Conservation (phyloP, 2,113 vertebrate genomes). For the Elanoides forficatus region DNA sequence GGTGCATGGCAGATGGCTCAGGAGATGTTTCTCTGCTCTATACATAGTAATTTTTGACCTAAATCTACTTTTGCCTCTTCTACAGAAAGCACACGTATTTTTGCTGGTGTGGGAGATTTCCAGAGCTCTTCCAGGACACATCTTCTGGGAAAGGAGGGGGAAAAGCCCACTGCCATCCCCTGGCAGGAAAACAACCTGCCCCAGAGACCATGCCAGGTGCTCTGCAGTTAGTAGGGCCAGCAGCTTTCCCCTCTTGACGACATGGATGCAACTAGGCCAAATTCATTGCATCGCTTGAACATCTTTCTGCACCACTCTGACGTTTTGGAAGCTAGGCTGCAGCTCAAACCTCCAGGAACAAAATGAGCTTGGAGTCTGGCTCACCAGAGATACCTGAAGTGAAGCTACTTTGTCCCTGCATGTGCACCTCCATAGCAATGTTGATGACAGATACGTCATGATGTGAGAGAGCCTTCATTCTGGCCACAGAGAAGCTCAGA, state of each 20-base stretch:
- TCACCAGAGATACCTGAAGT: not conserved
- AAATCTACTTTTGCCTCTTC: not conserved
- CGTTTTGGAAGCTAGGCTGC: not conserved
- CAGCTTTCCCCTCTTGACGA: not conserved
- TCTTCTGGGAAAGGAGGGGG: not conserved
- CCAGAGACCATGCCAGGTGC: not conserved
- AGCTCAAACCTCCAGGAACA: not conserved
- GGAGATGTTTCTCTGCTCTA: constrained; percentile 33
- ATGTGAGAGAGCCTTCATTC: not conserved
- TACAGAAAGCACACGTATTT: not conserved
- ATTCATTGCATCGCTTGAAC: not conserved
- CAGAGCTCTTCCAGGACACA: not conserved
- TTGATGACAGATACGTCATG: accelerated
- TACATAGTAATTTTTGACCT: constrained; percentile 42
- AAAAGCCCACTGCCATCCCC: not conserved
- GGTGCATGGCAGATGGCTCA: constrained; percentile 42
- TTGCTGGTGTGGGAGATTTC: not conserved
- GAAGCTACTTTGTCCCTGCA: not conserved
- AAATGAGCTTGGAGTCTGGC: not conserved
- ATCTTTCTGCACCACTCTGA: not conserved
- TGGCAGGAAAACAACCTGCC: accelerated
- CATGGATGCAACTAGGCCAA: not conserved
- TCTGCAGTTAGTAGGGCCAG: not conserved
- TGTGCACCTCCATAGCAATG: not conserved
- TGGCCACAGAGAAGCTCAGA: not conserved